phyloP scores from a whole-genome alignment of 2,113 vertebrate genomes.

The Athene noctua region DNA sequence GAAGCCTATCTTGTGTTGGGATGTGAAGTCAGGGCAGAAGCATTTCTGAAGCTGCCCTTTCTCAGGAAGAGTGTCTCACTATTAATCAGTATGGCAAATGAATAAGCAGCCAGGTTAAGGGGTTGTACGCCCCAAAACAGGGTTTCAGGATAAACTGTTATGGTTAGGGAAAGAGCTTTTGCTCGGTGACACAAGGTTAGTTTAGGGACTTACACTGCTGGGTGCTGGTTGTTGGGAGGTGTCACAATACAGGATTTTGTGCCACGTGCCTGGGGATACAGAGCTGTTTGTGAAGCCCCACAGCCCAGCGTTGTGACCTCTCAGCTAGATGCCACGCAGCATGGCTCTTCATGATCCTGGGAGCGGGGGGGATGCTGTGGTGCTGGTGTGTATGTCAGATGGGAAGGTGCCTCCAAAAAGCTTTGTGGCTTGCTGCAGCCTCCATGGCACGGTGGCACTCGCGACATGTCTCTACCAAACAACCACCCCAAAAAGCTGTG shows the following conservation, averaged over 20 bases:
- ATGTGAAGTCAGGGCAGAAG: neutral
- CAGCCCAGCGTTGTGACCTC: neutral
- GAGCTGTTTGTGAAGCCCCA: neutral
- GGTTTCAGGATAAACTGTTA: neutral
- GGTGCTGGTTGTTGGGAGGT: neutral
- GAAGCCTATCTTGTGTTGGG: neutral
- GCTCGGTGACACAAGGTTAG: neutral
- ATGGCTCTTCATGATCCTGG: rapidly evolving
- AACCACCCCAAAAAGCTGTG: neutral
- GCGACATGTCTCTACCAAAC: neutral
- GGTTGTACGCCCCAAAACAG: neutral
- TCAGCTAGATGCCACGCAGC: neutral
- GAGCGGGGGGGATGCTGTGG: neutral
- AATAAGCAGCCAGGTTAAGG: neutral
- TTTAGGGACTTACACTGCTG: neutral
- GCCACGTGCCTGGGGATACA: rapidly evolving
- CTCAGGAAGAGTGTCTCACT: neutral
- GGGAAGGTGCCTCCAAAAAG: neutral
- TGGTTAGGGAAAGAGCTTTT: neutral
- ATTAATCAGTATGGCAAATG: neutral
- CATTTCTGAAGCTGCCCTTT: neutral
- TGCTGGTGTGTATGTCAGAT: neutral
- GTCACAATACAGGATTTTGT: rapidly evolving
- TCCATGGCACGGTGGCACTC: rapidly evolving
- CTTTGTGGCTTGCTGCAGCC: neutral